Conservation (phyloP, 2,888 invertebrate genomes). For the Orthosia incerta region DNA sequence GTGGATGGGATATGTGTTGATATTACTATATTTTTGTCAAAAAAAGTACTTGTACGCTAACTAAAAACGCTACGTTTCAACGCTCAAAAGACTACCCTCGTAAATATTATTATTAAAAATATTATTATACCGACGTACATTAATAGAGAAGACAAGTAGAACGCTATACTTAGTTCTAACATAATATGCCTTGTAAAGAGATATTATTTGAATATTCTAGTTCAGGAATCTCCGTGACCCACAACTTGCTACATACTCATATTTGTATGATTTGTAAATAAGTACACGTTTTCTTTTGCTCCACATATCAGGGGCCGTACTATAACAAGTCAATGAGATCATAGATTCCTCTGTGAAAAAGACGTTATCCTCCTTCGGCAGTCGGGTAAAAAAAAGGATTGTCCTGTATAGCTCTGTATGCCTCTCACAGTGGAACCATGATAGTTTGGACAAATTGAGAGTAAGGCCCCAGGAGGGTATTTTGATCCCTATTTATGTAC, state of each 20-base stretch:
- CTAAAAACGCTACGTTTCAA: conserved; percentile 29
- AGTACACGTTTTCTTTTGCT: conserved; percentile 70
- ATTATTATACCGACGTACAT: conserved; percentile 52
- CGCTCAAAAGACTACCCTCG: conserved; percentile 20
- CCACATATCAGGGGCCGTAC: conserved; percentile 75
- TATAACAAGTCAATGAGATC: too few relatives aligned
- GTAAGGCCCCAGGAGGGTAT: conserved; percentile 48
- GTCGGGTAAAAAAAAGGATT: too few relatives aligned
- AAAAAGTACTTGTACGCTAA: neutral
- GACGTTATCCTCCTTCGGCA: too few relatives aligned
- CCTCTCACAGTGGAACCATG: too few relatives aligned
- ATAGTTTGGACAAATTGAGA: too few relatives aligned
- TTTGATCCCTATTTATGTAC: conserved; percentile 58
- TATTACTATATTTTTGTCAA: too few relatives aligned
- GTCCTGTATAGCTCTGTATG: too few relatives aligned
- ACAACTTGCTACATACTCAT: conserved; percentile 80
- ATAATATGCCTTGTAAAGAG: conserved; percentile 60
- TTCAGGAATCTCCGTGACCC: conserved; percentile 71
- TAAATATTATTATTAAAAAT: conserved; percentile 39
- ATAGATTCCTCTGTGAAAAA: too few relatives aligned
- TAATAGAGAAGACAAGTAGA: conserved; percentile 42
- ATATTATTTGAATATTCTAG: conserved; percentile 60
- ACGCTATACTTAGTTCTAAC: conserved; percentile 59
- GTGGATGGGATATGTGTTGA: too few relatives aligned
- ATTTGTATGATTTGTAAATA: conserved; percentile 84